Percentiles rank a stretch among this genome's conserved stretches.
These are phyloP conservation scores for Micoletzkya japonica DNA, from an alignment of 2,888 invertebrate genomes.

Conservation along the genomic window DNA sequence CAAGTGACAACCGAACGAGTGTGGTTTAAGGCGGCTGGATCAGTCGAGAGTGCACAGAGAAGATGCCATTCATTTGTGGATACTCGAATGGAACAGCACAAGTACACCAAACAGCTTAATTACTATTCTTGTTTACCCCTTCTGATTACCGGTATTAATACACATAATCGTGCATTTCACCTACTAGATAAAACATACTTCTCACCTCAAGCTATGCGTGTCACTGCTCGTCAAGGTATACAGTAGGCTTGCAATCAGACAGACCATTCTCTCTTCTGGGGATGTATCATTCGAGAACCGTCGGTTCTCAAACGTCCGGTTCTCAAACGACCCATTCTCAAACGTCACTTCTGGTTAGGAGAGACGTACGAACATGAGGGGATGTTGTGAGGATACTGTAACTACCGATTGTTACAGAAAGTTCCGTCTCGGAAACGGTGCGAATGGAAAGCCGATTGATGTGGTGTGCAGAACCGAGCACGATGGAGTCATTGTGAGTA, in stretches of 20 bases:
- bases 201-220: too few relatives aligned
- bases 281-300: too few relatives aligned
- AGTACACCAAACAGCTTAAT: too few relatives aligned
- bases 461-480: constrained; percentile 93
- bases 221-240: too few relatives aligned
- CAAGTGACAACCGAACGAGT: neutral
- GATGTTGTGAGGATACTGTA: neutral
- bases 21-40: constrained; percentile 7
- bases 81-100: constrained; percentile 10
- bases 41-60: constrained; percentile 12
- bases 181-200: too few relatives aligned
- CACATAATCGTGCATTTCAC: too few relatives aligned
- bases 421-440: constrained; percentile 91
- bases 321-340: too few relatives aligned
- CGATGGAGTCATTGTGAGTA: constrained; percentile 79
- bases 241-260: too few relatives aligned
- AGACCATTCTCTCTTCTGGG: too few relatives aligned
- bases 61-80: constrained; percentile 28
- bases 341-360: too few relatives aligned
- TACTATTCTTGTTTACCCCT: too few relatives aligned
- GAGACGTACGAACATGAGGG: neutral
- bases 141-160: neutral
- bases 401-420: constrained; percentile 69
- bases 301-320: too few relatives aligned
- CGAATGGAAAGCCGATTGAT: constrained; percentile 69